Evolutionary conservation across 2,113 vertebrate genomes (phyloP).

Genomic region (Crocuta crocuta): DNA sequence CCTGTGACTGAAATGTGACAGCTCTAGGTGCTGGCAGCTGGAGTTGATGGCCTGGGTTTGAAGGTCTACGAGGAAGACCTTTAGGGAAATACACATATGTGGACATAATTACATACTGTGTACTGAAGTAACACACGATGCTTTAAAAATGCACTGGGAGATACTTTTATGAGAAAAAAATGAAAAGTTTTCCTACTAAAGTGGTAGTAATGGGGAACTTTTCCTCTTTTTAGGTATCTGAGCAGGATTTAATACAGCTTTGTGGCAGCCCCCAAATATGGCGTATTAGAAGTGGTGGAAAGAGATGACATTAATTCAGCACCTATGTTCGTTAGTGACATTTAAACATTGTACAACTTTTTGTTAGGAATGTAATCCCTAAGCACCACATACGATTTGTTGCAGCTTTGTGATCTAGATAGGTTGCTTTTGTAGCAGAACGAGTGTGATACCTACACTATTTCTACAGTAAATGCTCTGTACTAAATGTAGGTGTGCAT

Average conservation of each 20-base stretch:
- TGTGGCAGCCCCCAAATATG: not conserved
- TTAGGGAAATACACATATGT: not conserved
- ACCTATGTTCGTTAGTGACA: not conserved
- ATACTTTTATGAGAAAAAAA: conserved; percentile 20
- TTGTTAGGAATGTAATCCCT: not conserved
- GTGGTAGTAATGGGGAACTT: not conserved
- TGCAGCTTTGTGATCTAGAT: not conserved
- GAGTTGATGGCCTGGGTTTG: not conserved
- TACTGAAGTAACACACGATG: conserved; percentile 12
- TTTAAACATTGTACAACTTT: not conserved
- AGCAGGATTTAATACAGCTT: not conserved
- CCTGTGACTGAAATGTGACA: conserved; percentile 57
- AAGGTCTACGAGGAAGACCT: not conserved
- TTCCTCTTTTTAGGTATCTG: not conserved
- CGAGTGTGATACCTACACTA: not conserved
- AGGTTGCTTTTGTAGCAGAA: not conserved
- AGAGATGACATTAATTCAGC: not conserved
- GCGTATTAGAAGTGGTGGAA: not conserved
- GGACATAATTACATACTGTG: not conserved
- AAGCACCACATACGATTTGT: not conserved
- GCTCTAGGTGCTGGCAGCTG: not conserved
- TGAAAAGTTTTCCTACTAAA: not conserved
- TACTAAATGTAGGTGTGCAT: not conserved
- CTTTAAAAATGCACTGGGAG: conserved; percentile 51
- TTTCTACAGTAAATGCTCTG: not conserved